Evolutionary conservation across 2,888 invertebrate genomes (phyloP).

Genomic region (Copidosoma aretas): DNA sequence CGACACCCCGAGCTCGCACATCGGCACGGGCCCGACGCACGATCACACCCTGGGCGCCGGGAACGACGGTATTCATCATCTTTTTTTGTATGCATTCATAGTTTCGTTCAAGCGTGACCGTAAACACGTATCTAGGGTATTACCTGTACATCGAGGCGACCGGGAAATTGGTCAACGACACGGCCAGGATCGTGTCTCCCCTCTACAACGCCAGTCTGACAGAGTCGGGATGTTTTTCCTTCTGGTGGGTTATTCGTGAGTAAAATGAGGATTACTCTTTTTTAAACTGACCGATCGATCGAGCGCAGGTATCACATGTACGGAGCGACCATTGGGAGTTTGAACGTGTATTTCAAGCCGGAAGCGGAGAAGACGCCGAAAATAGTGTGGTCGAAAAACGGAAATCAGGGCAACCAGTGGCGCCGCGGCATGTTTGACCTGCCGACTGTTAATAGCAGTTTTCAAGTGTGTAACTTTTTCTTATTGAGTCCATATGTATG

Average conservation of each 20-base stretch:
- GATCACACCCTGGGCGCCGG: slow-evolving; percentile 76
- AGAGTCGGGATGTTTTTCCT: slow-evolving; percentile 64
- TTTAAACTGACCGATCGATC: neutral
- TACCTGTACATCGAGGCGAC: slow-evolving; percentile 87
- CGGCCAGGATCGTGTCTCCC: slow-evolving; percentile 78
- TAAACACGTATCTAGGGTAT: slow-evolving; percentile 66
- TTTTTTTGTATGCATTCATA: neutral
- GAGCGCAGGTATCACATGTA: slow-evolving; percentile 78
- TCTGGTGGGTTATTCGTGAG: slow-evolving; percentile 51
- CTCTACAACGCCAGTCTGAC: slow-evolving; percentile 66
- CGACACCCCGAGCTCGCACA: slow-evolving; percentile 70
- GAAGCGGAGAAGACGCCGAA: slow-evolving; percentile 61
- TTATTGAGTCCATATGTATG: neutral
- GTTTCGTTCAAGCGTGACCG: neutral
- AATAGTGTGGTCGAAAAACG: slow-evolving; percentile 69
- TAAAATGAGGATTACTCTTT: neutral
- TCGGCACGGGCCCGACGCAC: slow-evolving; percentile 75
- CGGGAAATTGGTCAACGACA: slow-evolving; percentile 68
- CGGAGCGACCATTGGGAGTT: slow-evolving; percentile 68
- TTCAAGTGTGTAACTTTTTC: slow-evolving; percentile 51
- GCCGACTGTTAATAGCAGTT: slow-evolving; percentile 57
- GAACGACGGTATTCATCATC: slow-evolving; percentile 59
- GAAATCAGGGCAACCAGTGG: slow-evolving; percentile 78
- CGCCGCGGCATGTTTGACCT: slow-evolving; percentile 64
- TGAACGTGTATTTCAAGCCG: slow-evolving; percentile 67